Conservation (phyloP, 2,797 vertebrate species). For the Chiroxiphia lanceolata region DNA sequence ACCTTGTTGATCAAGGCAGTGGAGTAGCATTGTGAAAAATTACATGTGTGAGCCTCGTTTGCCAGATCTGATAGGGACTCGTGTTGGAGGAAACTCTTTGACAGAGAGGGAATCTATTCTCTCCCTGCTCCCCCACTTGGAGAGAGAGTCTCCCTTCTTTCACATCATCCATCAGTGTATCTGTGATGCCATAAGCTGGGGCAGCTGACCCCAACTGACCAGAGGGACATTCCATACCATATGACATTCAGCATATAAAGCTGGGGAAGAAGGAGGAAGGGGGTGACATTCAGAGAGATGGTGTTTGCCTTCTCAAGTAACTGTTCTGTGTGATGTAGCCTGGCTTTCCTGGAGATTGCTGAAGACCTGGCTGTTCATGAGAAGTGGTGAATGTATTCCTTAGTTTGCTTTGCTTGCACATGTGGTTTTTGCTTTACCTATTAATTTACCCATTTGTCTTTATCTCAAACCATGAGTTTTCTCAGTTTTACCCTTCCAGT, state of each 20-base stretch:
- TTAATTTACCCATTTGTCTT: background rate
- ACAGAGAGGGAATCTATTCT: background rate
- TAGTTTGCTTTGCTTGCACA: background rate
- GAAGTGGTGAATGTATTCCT: background rate
- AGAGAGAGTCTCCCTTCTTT: background rate
- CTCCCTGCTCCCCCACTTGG: background rate
- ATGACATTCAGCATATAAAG: background rate
- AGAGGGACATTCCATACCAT: background rate
- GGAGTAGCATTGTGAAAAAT: background rate
- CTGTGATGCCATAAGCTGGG: background rate
- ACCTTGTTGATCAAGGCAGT: background rate
- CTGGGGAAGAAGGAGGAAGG: background rate
- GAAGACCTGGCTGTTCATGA: no score
- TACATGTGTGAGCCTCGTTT: rapidly evolving
- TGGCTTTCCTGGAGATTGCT: background rate
- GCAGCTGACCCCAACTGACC: background rate
- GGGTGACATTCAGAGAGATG: background rate
- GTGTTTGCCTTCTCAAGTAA: background rate
- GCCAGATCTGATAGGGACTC: background rate
- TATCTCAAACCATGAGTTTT: background rate
- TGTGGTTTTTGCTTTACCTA: background rate
- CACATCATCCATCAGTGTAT: background rate
- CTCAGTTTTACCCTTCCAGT: background rate
- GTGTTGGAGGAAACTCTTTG: background rate
- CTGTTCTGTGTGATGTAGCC: background rate